phyloP scores from a whole-genome alignment of 1,140 invertebrate genomes.

The Drosophila sturtevanti region DNA sequence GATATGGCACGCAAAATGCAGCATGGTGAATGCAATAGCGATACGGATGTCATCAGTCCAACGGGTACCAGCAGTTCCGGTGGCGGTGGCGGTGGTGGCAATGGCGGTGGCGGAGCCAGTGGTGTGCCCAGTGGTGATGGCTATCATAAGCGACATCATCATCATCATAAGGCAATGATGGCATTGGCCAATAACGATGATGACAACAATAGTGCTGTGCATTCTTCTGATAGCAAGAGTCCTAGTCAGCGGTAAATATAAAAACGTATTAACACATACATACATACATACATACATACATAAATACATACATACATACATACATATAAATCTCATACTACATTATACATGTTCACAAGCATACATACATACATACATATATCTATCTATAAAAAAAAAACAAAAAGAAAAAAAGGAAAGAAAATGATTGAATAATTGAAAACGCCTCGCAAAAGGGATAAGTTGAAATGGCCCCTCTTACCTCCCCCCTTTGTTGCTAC shows the following conservation, averaged over 20 bases:
- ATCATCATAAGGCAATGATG: slow-evolving; percentile 57
- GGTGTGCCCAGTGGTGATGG: slow-evolving; percentile 23
- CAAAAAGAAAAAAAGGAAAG: neutral
- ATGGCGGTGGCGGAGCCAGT: slow-evolving; percentile 9
- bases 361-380: neutral
- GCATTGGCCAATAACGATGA: slow-evolving; percentile 83
- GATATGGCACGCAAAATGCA: slow-evolving; percentile 59
- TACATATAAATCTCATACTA: no score
- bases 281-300: slow-evolving; percentile 32
- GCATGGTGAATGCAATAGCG: slow-evolving; percentile 70
- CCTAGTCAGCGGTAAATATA: slow-evolving; percentile 85
- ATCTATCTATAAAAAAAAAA: neutral
- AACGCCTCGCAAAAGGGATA: slow-evolving; percentile 1
- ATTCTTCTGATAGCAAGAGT: slow-evolving; percentile 87
- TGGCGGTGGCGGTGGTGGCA: slow-evolving; percentile 53
- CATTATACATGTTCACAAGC: slow-evolving; percentile 4
- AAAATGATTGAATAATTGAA: slow-evolving; percentile 1
- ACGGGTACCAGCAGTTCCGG: slow-evolving; percentile 78
- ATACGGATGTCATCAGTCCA: slow-evolving; percentile 78
- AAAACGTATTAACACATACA: neutral
- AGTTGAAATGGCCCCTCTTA: neutral
- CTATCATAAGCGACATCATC: slow-evolving; percentile 69
- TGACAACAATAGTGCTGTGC: slow-evolving; percentile 86
- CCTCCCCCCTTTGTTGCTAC: no score
- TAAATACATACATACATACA: slow-evolving; percentile 18